phyloP scores from a whole-genome alignment of 2,113 vertebrate genomes.

The Ciconia boyciana region DNA sequence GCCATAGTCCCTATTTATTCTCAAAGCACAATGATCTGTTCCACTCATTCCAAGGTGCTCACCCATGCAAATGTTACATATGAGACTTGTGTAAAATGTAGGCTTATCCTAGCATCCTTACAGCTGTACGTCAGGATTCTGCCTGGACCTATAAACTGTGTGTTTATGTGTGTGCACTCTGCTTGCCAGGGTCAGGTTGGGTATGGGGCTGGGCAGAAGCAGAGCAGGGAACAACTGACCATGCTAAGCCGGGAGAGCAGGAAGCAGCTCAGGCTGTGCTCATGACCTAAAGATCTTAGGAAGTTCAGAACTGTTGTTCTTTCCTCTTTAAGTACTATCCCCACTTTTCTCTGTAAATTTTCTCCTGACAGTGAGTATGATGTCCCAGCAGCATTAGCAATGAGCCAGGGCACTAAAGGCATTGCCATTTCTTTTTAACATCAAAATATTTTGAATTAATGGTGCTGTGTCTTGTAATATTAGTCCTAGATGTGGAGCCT shows the following conservation, averaged over 20 bases:
- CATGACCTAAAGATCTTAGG: neutral
- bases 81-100: neutral
- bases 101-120: neutral
- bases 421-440: neutral
- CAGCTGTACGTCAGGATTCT: neutral
- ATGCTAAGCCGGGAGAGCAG: neutral
- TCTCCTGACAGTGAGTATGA: neutral
- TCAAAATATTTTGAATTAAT: neutral
- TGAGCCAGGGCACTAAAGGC: neutral
- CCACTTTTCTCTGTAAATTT: neutral
- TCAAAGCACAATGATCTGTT: neutral
- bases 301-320: neutral
- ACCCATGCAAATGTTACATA: neutral
- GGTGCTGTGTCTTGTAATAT: neutral
- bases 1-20: neutral
- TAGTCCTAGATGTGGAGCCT: neutral
- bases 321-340: neutral
- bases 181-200: neutral
- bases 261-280: neutral
- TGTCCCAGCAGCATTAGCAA: neutral
- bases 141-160: fast-evolving
- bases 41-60: neutral
- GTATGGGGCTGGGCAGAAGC: neutral
- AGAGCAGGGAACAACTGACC: neutral
- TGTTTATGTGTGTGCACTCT: neutral